phyloP scores from a whole-genome alignment of 2,113 vertebrate species.

The Tautogolabrus adspersus region DNA sequence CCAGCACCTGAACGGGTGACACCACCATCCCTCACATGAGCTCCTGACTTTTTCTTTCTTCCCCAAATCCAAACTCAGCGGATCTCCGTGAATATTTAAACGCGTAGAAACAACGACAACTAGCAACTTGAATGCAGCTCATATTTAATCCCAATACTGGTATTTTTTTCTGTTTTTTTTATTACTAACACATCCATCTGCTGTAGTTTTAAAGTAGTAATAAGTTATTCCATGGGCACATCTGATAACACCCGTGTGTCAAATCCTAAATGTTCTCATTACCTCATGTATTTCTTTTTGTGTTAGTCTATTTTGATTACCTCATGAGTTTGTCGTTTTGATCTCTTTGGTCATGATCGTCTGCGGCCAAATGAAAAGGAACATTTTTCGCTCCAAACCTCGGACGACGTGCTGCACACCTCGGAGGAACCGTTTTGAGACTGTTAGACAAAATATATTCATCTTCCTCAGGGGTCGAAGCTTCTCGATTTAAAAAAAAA shows the following conservation, averaged over 20 bases:
- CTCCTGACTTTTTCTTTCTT: constrained; percentile 59
- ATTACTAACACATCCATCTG: constrained; percentile 79
- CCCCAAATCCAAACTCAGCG: constrained; percentile 72
- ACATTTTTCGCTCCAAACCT: constrained; percentile 64
- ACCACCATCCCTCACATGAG: constrained; percentile 46
- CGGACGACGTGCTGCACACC: constrained; percentile 71
- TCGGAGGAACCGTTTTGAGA: constrained; percentile 77
- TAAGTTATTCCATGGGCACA: constrained; percentile 75
- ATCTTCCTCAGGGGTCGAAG: constrained; percentile 81
- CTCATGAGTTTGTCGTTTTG: constrained; percentile 67
- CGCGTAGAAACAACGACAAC: constrained; percentile 46
- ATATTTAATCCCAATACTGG: constrained; percentile 76
- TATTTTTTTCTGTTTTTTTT: constrained; percentile 67
- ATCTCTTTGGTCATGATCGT: constrained; percentile 64
- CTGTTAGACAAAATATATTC: constrained; percentile 78
- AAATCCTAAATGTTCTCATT: constrained; percentile 74
- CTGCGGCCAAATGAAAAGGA: constrained; percentile 71
- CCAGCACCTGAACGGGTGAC: constrained; percentile 90
- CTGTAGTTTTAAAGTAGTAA: constrained; percentile 77
- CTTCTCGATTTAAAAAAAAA: constrained; percentile 52
- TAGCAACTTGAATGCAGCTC: constrained; percentile 78
- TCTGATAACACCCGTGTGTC: constrained; percentile 69
- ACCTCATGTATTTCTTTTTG: constrained; percentile 76
- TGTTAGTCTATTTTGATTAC: constrained; percentile 71
- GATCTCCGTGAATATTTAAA: constrained; percentile 75